These are phyloP conservation scores for Macropis europaea DNA, from an alignment of 2,888 invertebrate species.

Conservation along the genomic window DNA sequence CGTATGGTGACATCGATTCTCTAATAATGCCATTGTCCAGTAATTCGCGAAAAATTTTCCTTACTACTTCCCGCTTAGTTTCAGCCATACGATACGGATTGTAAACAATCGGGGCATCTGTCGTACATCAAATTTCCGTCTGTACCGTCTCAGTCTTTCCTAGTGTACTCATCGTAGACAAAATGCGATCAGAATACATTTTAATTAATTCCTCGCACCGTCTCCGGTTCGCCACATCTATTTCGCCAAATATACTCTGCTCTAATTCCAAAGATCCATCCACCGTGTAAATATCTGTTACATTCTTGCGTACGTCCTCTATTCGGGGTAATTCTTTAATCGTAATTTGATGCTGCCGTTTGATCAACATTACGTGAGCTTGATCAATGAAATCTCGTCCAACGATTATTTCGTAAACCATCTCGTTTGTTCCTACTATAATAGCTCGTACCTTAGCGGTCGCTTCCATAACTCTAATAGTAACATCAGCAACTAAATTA, in stretches of 20 bases:
- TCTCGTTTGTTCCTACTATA: background rate
- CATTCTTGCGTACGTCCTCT: rapidly evolving
- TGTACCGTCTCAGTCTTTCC: background rate
- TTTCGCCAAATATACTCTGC: background rate
- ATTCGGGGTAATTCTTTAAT: background rate
- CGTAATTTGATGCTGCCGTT: background rate
- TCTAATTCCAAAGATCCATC: background rate
- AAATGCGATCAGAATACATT: constrained; percentile 2
- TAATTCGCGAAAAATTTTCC: background rate
- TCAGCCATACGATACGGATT: background rate
- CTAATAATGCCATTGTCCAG: background rate
- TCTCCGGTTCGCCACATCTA: background rate
- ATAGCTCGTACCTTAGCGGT: background rate
- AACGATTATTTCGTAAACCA: background rate
- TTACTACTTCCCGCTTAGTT: too few species aligned
- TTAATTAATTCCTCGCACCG: background rate
- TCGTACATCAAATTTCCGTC: background rate
- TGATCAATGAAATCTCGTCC: constrained; percentile 17
- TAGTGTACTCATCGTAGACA: background rate
- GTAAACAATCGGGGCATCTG: background rate
- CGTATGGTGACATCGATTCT: background rate
- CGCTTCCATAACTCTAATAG: background rate
- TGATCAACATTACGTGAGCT: background rate
- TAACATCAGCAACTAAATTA: background rate
- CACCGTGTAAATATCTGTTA: background rate